Conservation (phyloP, 2,113 vertebrate genomes). For the Cnemophilus loriae region DNA sequence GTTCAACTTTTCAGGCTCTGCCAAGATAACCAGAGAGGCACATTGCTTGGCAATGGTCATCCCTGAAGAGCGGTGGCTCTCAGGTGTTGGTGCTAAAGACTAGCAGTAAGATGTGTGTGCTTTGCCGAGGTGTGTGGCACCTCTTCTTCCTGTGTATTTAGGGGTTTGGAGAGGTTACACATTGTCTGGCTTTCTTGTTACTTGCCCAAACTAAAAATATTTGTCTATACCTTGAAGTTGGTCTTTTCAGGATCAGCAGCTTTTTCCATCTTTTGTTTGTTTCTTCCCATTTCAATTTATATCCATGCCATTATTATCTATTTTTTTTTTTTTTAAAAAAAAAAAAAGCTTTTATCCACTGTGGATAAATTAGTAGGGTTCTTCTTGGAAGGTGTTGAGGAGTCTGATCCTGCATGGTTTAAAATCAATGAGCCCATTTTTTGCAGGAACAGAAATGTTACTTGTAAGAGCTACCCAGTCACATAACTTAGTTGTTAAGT, state of each 20-base stretch:
- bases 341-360: neutral
- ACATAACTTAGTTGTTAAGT: neutral
- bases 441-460: neutral
- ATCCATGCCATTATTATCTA: neutral
- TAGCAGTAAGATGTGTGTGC: neutral
- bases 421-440: neutral
- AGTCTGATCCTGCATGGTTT: neutral
- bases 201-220: neutral
- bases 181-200: neutral
- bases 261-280: neutral
- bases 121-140: neutral
- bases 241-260: neutral
- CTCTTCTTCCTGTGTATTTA: neutral
- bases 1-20: neutral
- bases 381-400: neutral
- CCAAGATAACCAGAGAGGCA: neutral
- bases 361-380: neutral
- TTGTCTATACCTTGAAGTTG: neutral
- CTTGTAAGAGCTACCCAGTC: neutral
- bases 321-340: too few species aligned
- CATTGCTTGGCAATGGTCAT: neutral
- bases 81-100: neutral
- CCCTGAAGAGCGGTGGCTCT: rapidly evolving
- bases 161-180: neutral
- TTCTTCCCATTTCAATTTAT: neutral